Conservation (phyloP, 1,140 invertebrate species). For the Formica exsecta region DNA sequence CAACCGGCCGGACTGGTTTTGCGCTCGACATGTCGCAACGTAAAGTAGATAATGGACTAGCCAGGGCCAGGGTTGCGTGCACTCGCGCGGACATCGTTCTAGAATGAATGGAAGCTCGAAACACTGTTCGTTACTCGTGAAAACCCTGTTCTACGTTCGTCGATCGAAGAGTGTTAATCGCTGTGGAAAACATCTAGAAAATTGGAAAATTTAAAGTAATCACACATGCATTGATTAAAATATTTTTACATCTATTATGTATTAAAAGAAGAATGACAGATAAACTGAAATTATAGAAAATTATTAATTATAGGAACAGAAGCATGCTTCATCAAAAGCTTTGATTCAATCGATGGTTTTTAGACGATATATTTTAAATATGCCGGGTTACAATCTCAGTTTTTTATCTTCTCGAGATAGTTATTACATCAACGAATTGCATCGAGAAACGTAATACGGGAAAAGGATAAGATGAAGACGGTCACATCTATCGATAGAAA, state of each 20-base stretch:
- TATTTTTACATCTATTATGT: background rate
- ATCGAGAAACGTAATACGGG: background rate
- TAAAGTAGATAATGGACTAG: conserved; percentile 62
- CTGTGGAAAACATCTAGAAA: background rate
- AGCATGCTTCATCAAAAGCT: background rate
- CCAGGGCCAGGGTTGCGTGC: conserved; percentile 33
- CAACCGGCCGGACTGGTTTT: conserved; percentile 57
- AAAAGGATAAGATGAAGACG: conserved; percentile 1
- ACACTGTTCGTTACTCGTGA: background rate
- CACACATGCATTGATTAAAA: background rate
- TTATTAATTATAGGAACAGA: too few relatives aligned
- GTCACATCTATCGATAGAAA: background rate
- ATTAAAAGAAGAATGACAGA: too few relatives aligned
- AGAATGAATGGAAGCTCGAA: conserved; percentile 30
- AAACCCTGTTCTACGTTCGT: conserved; percentile 1
- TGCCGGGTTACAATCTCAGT: background rate
- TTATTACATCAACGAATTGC: background rate
- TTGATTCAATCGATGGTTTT: background rate
- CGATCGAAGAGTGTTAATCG: conserved; percentile 3
- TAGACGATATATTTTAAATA: background rate
- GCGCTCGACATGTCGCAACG: conserved; percentile 52
- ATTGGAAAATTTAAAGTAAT: background rate
- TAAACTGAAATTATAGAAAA: too few relatives aligned
- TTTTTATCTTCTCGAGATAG: background rate
- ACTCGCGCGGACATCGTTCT: conserved; percentile 13